Conservation (phyloP, 2,888 invertebrate species). For the Holacanthella duospinosa region DNA sequence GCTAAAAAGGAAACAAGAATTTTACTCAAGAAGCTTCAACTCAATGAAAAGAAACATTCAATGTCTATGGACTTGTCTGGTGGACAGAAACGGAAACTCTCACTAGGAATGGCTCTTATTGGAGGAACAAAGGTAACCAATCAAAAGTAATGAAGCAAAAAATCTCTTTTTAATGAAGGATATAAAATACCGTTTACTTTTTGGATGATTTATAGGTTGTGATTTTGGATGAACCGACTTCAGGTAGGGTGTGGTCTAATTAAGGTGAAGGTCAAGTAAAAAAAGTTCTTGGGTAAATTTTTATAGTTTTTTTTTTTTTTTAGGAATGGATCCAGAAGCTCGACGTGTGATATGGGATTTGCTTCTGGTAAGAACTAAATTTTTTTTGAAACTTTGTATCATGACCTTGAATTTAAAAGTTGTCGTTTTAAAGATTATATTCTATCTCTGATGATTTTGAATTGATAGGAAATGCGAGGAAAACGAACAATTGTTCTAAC, state of each 20-base stretch:
- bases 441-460: too few species aligned
- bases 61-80: slow-evolving; percentile 62
- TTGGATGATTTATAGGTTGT: slow-evolving; percentile 43
- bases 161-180: too few species aligned
- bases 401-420: too few species aligned
- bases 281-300: neutral
- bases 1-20: slow-evolving; percentile 45
- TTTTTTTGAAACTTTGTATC: neutral
- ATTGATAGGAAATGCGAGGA: slow-evolving; percentile 46
- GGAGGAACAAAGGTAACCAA: slow-evolving; percentile 52
- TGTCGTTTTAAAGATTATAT: neutral
- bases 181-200: neutral
- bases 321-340: slow-evolving; percentile 48
- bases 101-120: slow-evolving; percentile 63
- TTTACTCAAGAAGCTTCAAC: slow-evolving; percentile 53
- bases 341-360: slow-evolving; percentile 40
- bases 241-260: slow-evolving; percentile 33
- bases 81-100: slow-evolving; percentile 81
- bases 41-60: slow-evolving; percentile 53
- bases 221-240: slow-evolving; percentile 47
- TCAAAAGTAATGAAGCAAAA: neutral
- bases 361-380: slow-evolving; percentile 14
- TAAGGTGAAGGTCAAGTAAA: neutral
- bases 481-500: slow-evolving; percentile 71
- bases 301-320: neutral